Base-by-base conservation (phyloP, 2,888 invertebrate genomes). In the Drosophila meridionalis region DNA sequence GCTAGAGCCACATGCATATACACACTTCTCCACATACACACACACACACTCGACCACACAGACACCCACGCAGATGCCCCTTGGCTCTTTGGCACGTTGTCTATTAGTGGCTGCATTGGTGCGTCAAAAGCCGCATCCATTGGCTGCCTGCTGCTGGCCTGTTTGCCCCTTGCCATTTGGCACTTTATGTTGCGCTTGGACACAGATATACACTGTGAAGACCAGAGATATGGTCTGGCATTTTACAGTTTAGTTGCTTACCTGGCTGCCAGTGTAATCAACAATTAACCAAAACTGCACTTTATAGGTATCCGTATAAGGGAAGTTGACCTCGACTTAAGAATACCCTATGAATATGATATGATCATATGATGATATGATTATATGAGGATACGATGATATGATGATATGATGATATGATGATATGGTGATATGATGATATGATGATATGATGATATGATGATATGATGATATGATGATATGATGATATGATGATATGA, bases 61-160 rank as follows among this genome's bases (percentile, higher is more conserved):
- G 2, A 20, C 20, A 9, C 55, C 14, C 52, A 53, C 52, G 6
- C 36, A 53, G 7, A 26, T 14, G 28, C n/a, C 36, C 8, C 60
- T 63, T 69, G 43, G 32, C 34, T 38, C 59, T 69, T 69, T 56
- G 38, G 34, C 53, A 47, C 52, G 57, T 34, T 55, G 80, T 68
- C 80, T 75, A 80, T 78, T 76, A 80, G 71, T 62, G 76, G 61
- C 71, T 56, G 63, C 30, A 65, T 55, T 32, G 52, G 20, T 38
- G 53, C 66, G 50, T 69, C 61, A 48, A 62, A 69, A 62, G 38
- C 59, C 57, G 38, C 73, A 47, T 50, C 30, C 62, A 30, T 57
- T 63, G 43, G 61, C 53, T 55, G 26, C 55, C 36, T 42, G 56
- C 36, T 42, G 56, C 9, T 34, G 6, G 20, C 38, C n/a, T 11